These are phyloP conservation scores for Octopus bimaculoides DNA, from an alignment of 1,140 invertebrate species.

Conservation along the genomic window DNA sequence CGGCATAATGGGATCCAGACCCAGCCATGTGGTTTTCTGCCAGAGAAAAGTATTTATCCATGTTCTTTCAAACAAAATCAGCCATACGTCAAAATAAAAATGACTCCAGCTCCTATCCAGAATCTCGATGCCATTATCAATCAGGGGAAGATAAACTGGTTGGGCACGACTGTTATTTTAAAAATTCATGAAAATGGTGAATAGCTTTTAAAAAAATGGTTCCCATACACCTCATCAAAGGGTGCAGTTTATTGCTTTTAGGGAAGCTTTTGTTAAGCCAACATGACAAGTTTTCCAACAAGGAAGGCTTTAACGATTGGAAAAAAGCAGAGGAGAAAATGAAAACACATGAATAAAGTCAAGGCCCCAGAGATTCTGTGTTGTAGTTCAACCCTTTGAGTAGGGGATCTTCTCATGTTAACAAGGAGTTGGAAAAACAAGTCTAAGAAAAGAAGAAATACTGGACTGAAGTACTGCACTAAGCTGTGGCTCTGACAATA, in stretches of 20 bases:
- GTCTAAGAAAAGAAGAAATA: too few species aligned
- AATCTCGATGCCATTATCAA: neutral
- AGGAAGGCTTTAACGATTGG: neutral
- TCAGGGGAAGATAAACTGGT: neutral
- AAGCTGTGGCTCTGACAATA: neutral
- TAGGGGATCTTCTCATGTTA: too few species aligned
- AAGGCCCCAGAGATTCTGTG: neutral
- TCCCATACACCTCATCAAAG: neutral
- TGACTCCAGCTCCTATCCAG: neutral
- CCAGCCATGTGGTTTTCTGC: neutral
- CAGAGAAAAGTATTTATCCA: neutral
- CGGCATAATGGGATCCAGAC: neutral
- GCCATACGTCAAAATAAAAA: slow-evolving; percentile 1
- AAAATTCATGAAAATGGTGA: neutral
- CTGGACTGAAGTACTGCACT: too few species aligned
- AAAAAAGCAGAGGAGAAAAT: neutral
- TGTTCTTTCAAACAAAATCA: neutral
- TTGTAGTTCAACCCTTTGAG: neutral
- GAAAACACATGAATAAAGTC: neutral
- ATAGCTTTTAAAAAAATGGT: neutral
- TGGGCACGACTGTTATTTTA: neutral
- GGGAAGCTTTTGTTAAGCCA: too few species aligned
- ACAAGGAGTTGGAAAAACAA: too few species aligned
- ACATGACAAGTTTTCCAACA: neutral
- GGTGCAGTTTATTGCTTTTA: neutral